Conservation (phyloP, 2,888 invertebrate genomes). For the Volucella inanis region DNA sequence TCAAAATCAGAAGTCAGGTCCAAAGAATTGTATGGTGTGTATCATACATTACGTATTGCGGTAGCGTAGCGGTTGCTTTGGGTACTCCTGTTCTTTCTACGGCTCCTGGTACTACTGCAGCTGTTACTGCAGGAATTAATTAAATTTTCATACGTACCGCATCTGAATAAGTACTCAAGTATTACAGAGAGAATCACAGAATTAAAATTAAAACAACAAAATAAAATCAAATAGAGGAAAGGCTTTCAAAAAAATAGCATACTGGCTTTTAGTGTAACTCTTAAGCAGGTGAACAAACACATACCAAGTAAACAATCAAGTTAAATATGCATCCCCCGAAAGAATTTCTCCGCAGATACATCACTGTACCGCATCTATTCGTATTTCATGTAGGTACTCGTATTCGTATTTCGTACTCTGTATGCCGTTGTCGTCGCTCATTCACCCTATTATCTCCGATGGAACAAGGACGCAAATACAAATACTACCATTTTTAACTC, state of each 20-base stretch:
- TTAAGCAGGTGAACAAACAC: constrained; percentile 74
- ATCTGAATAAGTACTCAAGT: constrained; percentile 60
- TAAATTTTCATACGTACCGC: constrained; percentile 73
- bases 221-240: constrained; percentile 23
- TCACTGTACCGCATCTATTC: constrained; percentile 38
- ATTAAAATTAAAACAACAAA: constrained; percentile 51
- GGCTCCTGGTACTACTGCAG: too few relatives aligned
- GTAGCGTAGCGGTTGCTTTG: too few relatives aligned
- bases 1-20: constrained; percentile 28
- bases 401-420: neutral
- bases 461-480: constrained; percentile 70
- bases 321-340: constrained; percentile 74
- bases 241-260: constrained; percentile 20
- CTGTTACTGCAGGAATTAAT: constrained; percentile 69
- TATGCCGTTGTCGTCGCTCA: constrained; percentile 57
- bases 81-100: too few relatives aligned
- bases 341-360: constrained; percentile 68
- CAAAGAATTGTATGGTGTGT: constrained; percentile 8
- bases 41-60: constrained; percentile 12
- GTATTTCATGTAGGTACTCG: neutral
- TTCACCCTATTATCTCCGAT: constrained; percentile 72
- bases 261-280: constrained; percentile 47
- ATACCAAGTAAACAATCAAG: constrained; percentile 66
- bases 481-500: constrained; percentile 66
- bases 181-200: neutral